Conservation (phyloP, 2,888 invertebrate genomes). For the Nephrotoma guestfalica region DNA sequence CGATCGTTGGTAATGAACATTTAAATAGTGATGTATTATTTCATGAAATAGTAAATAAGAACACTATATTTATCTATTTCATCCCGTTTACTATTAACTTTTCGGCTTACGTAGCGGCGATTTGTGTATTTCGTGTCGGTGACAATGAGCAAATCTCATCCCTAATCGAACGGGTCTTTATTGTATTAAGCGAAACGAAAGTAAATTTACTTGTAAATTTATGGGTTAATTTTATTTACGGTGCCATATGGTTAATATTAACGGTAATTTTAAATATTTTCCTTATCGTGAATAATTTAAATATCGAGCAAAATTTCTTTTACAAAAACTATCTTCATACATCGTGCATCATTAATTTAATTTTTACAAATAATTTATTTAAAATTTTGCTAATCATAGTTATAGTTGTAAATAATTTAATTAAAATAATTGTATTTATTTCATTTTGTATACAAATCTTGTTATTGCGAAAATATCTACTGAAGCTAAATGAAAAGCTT, state of each 20-base stretch:
- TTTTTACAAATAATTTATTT: slow-evolving; percentile 18
- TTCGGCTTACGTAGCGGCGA: slow-evolving; percentile 53
- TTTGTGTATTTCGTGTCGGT: slow-evolving; percentile 56
- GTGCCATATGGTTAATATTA: slow-evolving; percentile 53
- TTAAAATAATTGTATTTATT: slow-evolving; percentile 67
- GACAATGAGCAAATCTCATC: slow-evolving; percentile 73
- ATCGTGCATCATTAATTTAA: background rate
- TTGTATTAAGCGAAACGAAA: slow-evolving; percentile 54
- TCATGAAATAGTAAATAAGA: background rate
- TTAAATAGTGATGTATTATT: background rate
- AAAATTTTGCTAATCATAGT: slow-evolving; percentile 50
- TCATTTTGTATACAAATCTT: slow-evolving; percentile 74
- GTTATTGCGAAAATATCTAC: slow-evolving; percentile 56
- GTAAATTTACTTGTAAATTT: slow-evolving; percentile 47
- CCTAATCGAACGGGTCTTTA: slow-evolving; percentile 68
- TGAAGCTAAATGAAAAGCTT: slow-evolving; percentile 54
- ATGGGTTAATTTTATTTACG: slow-evolving; percentile 57
- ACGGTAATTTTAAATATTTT: slow-evolving; percentile 46
- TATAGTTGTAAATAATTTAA: slow-evolving; percentile 63
- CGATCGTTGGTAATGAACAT: background rate
- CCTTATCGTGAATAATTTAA: slow-evolving; percentile 7
- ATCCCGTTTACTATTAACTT: slow-evolving; percentile 61
- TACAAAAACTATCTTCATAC: background rate
- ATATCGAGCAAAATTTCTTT: background rate
- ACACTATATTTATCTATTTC: slow-evolving; percentile 45